A percentile compares a stretch with the other conserved stretches of the same genome.
phyloP scores from a whole-genome alignment of 2,797 vertebrate genomes.

The Diplodus sargus region DNA sequence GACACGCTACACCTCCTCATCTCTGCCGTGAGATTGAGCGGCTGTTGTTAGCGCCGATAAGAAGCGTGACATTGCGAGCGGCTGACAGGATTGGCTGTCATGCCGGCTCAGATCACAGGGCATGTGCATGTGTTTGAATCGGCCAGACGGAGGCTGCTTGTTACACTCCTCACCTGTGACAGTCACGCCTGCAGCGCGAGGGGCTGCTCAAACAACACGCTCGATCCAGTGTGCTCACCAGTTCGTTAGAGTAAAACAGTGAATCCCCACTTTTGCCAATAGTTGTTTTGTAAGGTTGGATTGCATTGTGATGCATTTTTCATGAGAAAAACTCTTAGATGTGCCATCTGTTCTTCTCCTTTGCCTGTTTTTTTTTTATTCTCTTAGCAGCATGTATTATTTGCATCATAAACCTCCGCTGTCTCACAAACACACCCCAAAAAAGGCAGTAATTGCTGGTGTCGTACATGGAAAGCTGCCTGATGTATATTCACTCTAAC shows the following conservation, averaged over 20 bases:
- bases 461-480: neutral
- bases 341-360: constrained; percentile 37
- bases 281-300: constrained; percentile 22
- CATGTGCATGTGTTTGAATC: constrained; percentile 43
- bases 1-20: constrained; percentile 43
- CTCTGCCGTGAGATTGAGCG: constrained; percentile 36
- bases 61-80: constrained; percentile 43
- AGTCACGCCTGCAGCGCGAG: constrained; percentile 44
- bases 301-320: constrained; percentile 41
- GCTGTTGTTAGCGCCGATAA: constrained; percentile 66
- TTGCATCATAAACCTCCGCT: constrained; percentile 24
- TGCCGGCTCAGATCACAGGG: constrained; percentile 50
- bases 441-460: constrained; percentile 7
- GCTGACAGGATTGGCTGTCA: constrained; percentile 64
- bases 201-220: neutral
- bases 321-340: constrained; percentile 36
- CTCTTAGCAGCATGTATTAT: constrained; percentile 19
- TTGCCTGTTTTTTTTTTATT: constrained; percentile 14
- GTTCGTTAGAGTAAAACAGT: neutral
- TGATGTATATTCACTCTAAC: constrained; percentile 5
- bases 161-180: constrained; percentile 69
- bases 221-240: neutral
- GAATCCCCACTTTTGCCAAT: constrained; percentile 10
- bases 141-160: constrained; percentile 47
- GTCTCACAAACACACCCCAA: neutral